Base-by-base conservation (phyloP, 2,113 vertebrate genomes). In the Mixornis gularis region DNA sequence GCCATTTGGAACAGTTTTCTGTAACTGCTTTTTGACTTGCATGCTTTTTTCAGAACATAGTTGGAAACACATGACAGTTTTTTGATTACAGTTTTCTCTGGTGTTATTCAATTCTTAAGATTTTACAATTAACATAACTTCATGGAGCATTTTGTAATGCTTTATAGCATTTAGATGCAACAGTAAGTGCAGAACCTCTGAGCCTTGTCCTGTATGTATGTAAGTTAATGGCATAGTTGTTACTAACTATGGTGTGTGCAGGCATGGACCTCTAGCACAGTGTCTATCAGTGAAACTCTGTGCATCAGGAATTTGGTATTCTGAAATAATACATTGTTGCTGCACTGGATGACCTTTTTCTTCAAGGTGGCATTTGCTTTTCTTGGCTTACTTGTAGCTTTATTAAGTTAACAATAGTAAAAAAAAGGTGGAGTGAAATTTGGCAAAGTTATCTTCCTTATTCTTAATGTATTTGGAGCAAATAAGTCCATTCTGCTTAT, bases 351-450 rank as follows among this genome's bases (percentile, higher is more conserved):
- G 21, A 62, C 21, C 9, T 56, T 52, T 71, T 81, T 68, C 52
- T 78, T 65, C 6, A 22, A 79, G 32, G 13, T 85, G 49, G 5
- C 25, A 56, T 82, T 81, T 81, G 25, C 43, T 84, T 81, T 34
- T 80, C 15, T 69, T 91, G 48, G 24, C 32, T 79, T 32, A 10
- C 79, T 69, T 44, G 43, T 62, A 55, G 38, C 19, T 73, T 82
- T 87, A 25, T 12, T 36, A 49, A 74, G 32, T 59, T 80, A 49
- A 29, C 69, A 6, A 46, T 29, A 20, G 51, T 20, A 8, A 1
- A 6, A 1, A 13, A 12, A 16, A 6, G 5, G 5, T 1, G 0
- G 8, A 16, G 13, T 41, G 20, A 55, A 44, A 68, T 79, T 79
- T 70, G 34, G 20, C 32, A 46, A 87, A 44, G 7, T 73, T 81